phyloP scores from a whole-genome alignment of 2,888 invertebrate genomes.

The Dastarcus helophoroides region DNA sequence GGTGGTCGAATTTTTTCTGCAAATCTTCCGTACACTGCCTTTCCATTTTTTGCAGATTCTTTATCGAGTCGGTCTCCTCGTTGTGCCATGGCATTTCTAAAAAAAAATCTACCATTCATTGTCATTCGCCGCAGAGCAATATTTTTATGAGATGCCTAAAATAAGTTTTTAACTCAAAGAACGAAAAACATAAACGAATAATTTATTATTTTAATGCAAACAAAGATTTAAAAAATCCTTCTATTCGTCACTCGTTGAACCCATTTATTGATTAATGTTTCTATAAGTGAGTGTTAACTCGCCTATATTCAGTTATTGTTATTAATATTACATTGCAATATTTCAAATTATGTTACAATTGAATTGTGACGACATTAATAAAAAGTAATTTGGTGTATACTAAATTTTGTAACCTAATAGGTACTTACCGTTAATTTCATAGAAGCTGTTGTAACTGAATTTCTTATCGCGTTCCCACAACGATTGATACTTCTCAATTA shows the following conservation, averaged over 20 bases:
- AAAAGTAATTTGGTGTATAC: not conserved
- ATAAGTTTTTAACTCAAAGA: no score
- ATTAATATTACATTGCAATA: no score
- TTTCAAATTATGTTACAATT: not conserved
- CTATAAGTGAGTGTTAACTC: no score
- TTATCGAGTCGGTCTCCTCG: not conserved
- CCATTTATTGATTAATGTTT: no score
- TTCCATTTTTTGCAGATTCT: slow-evolving; percentile 18
- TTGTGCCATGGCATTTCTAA: not conserved
- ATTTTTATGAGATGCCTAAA: no score
- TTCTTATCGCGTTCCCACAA: slow-evolving; percentile 30
- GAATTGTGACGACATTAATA: slow-evolving; percentile 1
- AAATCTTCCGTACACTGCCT: slow-evolving; percentile 13
- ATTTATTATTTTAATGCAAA: no score
- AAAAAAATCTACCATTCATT: no score
- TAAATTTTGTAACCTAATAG: not conserved
- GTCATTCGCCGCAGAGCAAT: no score
- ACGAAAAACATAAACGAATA: no score
- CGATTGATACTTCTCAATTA: slow-evolving; percentile 26
- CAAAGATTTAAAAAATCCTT: no score
- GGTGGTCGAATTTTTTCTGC: slow-evolving; percentile 18
- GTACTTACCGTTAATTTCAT: slow-evolving; percentile 7
- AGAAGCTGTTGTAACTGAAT: slow-evolving; percentile 11
- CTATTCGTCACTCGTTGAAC: no score
- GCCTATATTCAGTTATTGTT: no score